A percentile compares a stretch with the other conserved stretches of the same genome.
Evolutionary conservation across 1,140 invertebrate genomes (phyloP).

Genomic region (Daktulosphaira vitifoliae): DNA sequence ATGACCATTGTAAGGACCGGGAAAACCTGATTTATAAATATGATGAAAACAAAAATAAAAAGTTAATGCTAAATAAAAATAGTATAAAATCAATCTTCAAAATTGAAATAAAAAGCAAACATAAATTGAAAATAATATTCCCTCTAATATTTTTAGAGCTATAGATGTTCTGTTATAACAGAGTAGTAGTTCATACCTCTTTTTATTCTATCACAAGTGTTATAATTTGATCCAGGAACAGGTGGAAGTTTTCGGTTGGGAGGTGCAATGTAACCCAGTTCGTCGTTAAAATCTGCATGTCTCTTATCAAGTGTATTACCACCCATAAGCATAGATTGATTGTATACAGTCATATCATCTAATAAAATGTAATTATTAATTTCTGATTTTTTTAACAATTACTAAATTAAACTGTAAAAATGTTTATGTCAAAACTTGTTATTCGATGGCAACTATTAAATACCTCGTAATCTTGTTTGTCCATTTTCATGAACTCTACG

Average conservation of each 20-base stretch:
- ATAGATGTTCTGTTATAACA: not conserved
- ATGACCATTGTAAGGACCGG: conserved; percentile 39
- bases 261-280: conserved; percentile 83
- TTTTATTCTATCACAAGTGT: conserved; percentile 86
- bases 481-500: conserved; percentile 60
- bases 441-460: not conserved
- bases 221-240: conserved; percentile 84
- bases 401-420: too few relatives aligned
- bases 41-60: conserved; percentile 35
- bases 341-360: conserved; percentile 80
- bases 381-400: too few relatives aligned
- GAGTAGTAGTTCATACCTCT: conserved; percentile 51
- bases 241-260: conserved; percentile 84
- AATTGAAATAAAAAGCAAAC: conserved; percentile 30
- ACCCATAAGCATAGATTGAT: conserved; percentile 58
- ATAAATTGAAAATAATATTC: not conserved
- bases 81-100: too few relatives aligned
- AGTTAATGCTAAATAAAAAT: conserved; percentile 34
- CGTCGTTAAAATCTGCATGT: conserved; percentile 70
- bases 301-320: conserved; percentile 76
- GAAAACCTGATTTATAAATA: conserved; percentile 36
- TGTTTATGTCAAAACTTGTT: not conserved
- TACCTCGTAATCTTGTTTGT: conserved; percentile 72
- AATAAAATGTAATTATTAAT: not conserved
- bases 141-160: not conserved